A percentile compares a stretch with the other conserved stretches of the same genome.
Evolutionary conservation across 2,888 invertebrate genomes (phyloP).

Genomic region (Carterocephalus palaemon): DNA sequence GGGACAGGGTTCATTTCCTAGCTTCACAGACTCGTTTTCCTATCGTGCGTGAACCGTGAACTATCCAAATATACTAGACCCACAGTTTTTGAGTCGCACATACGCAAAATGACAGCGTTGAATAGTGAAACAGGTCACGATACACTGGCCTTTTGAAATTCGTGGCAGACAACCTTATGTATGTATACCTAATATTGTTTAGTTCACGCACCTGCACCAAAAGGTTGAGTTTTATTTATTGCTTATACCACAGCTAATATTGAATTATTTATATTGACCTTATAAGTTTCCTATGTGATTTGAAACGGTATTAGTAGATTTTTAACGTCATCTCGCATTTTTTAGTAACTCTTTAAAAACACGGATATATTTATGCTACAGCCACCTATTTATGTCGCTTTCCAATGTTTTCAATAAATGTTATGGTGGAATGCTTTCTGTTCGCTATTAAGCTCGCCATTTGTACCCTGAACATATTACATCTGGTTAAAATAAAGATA

Average conservation of each 20-base stretch:
- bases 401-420: no score
- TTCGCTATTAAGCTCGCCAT: no score
- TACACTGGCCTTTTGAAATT: slow-evolving; percentile 29
- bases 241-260: slow-evolving; percentile 10
- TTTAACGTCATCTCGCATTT: no score
- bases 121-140: slow-evolving; percentile 27
- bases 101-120: slow-evolving; percentile 5
- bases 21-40: slow-evolving; percentile 27
- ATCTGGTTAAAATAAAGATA: no score
- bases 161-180: slow-evolving; percentile 25
- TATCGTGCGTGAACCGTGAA: slow-evolving; percentile 20
- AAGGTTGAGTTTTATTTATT: slow-evolving; percentile 39
- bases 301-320: no score
- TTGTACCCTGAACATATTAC: no score
- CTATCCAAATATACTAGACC: slow-evolving; percentile 26
- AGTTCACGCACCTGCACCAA: slow-evolving; percentile 36
- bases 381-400: no score
- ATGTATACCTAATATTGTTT: slow-evolving; percentile 34
- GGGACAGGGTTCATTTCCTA: slow-evolving; percentile 32
- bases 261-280: no score
- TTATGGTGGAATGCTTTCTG: no score
- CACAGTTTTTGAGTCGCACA: slow-evolving; percentile 17
- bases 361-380: no score
- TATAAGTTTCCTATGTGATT: no score
- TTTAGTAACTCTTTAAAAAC: no score